Conservation (phyloP, 2,797 vertebrate species). For the Sebastolobus altivelis region DNA sequence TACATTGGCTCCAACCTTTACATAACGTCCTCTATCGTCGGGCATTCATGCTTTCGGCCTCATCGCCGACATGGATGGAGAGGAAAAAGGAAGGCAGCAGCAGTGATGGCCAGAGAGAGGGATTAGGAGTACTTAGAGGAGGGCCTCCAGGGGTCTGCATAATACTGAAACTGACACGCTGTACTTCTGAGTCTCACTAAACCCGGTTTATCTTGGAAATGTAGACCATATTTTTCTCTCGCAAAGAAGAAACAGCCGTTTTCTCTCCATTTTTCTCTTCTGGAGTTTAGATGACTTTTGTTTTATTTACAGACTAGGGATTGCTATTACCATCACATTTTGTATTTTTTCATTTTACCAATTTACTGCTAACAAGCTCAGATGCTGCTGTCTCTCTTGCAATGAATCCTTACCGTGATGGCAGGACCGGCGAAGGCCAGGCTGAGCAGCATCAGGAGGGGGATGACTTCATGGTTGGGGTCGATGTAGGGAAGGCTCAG, state of each 20-base stretch:
- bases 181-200: not conserved
- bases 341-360: not conserved
- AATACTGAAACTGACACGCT: constrained; percentile 27
- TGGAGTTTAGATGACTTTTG: not conserved
- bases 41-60: not conserved
- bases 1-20: not conserved
- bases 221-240: not conserved
- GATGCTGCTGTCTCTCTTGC: no score
- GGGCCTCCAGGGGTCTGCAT: constrained; percentile 21
- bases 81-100: not conserved
- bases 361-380: no score
- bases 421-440: constrained; percentile 95
- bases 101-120: constrained; percentile 16
- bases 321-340: not conserved
- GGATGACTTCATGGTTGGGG: constrained; percentile 94
- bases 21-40: not conserved
- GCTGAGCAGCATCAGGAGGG: constrained; percentile 95
- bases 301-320: not conserved
- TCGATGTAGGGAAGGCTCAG: constrained; percentile 97
- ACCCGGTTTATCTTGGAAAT: constrained; percentile 8
- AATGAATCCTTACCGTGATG: constrained; percentile 85
- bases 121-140: constrained; percentile 36
- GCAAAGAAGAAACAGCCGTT: not conserved
- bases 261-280: not conserved
- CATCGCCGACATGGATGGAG: not conserved